Conservation (phyloP, 2,113 vertebrate genomes). For the Nematolebias whitei region DNA sequence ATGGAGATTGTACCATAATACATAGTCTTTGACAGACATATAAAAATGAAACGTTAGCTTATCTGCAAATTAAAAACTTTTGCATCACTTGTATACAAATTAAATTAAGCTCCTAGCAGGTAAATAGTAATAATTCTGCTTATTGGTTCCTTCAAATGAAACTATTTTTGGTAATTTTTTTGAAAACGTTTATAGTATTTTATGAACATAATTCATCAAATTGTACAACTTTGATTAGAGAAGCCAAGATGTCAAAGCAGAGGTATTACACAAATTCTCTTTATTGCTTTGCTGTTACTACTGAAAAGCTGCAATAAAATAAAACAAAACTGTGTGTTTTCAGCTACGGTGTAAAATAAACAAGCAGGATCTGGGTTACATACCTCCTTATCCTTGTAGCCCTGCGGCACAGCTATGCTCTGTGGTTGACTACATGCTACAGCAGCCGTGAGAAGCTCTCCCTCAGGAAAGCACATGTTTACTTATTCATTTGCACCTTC, state of each 20-base stretch:
- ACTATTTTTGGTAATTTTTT: background rate
- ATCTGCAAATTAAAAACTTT: background rate
- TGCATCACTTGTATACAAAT: background rate
- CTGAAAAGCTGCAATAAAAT: constrained; percentile 38
- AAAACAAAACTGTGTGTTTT: constrained; percentile 51
- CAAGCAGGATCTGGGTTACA: constrained; percentile 67
- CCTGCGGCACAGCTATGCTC: constrained; percentile 69
- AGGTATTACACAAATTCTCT: constrained; percentile 3
- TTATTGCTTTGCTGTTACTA: constrained; percentile 13
- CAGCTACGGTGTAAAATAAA: constrained; percentile 48
- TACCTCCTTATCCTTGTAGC: constrained; percentile 56
- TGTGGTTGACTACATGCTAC: constrained; percentile 71
- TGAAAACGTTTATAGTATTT: background rate
- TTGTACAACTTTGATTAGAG: background rate
- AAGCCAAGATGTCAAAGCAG: constrained; percentile 5
- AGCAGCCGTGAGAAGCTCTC: constrained; percentile 75
- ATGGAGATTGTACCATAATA: too few relatives aligned
- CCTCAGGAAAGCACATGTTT: constrained; percentile 75
- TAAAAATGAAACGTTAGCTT: constrained; percentile 3
- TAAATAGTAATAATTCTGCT: background rate
- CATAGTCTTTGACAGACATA: too few relatives aligned
- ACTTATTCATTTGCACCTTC: constrained; percentile 83
- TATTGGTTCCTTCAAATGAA: too few relatives aligned
- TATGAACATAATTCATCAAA: background rate
- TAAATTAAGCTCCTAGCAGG: background rate